Base-by-base conservation (phyloP, 2,888 invertebrate genomes). In the Lepetodrilus schrolli region DNA sequence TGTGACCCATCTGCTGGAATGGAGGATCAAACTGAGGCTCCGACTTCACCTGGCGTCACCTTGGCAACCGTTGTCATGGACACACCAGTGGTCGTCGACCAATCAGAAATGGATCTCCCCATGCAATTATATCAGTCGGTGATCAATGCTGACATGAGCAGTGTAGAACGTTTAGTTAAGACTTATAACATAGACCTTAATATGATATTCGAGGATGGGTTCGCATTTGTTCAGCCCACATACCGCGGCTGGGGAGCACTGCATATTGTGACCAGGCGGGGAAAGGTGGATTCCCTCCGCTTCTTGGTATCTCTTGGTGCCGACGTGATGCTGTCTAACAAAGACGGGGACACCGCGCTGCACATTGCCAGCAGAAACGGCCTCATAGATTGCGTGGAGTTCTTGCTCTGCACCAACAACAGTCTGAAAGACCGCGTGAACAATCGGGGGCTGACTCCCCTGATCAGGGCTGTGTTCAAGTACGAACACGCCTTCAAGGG, bases 321-420 rank as follows among this genome's bases (percentile, higher is more conserved):
- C 5, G 78, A 83, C 72, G 78, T 82, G 5, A 70, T 66, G 17
- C 69, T 83, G n/a, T 71, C 73, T 43, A 83, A 82, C 30, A 81
- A 78, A 43, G 81, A 80, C 68, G 84, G 84, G 3, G 85, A 86
- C 34, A 82, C 82, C 26, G 78, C 85, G 8, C 74, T 86, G 43
- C 86, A 85, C 38, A 70, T 85, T 20, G 83, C 83, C 36, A 82
- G 83, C 76, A 85, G 85, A 76, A 75, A 83, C 80, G 86, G 84
- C 8, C 78, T 82, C 65, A 74, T 76, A 47, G 74, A 80, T 30
- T 81, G 83, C 79, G 83, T 82, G 1, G 73, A 79, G 17, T 79
- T 79, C 47, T 76, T 86, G 10, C 74, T 86, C 20, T 71, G 80
- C n/a, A 75, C 75, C 66, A 74, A 81, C 49, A 26, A 70, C 4